phyloP scores from a whole-genome alignment of 2,797 vertebrate genomes.

The Fistularia tabacaria region DNA sequence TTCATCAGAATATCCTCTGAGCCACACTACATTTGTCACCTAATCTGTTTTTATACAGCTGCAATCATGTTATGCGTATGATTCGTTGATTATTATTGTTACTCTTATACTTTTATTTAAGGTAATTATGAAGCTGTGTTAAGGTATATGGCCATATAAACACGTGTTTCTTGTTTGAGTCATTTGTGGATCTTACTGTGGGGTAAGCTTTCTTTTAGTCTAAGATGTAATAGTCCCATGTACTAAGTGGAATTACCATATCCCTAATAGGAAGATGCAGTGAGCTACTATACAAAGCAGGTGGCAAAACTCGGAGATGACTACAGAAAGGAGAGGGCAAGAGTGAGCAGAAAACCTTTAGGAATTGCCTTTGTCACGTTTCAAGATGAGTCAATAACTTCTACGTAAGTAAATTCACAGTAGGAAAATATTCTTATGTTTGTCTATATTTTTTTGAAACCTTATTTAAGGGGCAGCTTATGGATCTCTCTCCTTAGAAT shows the following conservation, averaged over 20 bases:
- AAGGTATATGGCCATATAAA: no score
- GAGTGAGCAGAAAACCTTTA: constrained; percentile 89
- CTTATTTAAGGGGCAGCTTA: not conserved
- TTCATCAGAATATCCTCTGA: not conserved
- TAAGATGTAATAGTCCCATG: no score
- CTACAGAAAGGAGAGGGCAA: constrained; percentile 89
- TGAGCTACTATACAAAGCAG: constrained; percentile 89
- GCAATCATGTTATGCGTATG: no score
- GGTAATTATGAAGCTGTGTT: no score
- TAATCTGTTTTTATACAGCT: no score
- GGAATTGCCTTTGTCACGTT: constrained; percentile 99
- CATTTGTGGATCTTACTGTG: no score
- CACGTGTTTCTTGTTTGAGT: no score
- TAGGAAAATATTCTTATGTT: not conserved
- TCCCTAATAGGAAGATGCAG: constrained; percentile 85
- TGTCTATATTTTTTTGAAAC: constrained; percentile 1
- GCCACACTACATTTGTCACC: no score
- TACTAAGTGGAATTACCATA: not conserved
- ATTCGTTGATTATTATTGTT: no score
- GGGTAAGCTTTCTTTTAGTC: no score
- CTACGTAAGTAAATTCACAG: constrained; percentile 76
- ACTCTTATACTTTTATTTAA: no score
- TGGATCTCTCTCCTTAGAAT: constrained; percentile 67
- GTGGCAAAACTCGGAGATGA: constrained; percentile 90
- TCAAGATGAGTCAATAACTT: constrained; percentile 91